Base-by-base conservation (phyloP, 1,140 invertebrate species). In the Hydropsyche tenuis region DNA sequence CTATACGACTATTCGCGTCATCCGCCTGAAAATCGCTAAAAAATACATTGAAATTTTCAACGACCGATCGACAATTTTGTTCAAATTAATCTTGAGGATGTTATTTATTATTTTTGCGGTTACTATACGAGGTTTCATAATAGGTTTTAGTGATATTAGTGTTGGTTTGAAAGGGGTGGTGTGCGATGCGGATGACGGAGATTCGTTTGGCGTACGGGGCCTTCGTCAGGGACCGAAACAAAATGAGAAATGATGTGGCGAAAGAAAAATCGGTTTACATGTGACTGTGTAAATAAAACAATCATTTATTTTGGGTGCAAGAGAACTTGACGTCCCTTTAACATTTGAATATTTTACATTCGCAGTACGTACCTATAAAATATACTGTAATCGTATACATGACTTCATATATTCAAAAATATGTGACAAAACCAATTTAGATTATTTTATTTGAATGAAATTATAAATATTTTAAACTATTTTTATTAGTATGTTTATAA, bases 201-300 rank as follows among this genome's bases (percentile, higher is more conserved):
- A 46, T 62, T 70, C 37, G 12, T 25, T 43, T 9, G 22, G 14
- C 23, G 2, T 25, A 42, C 23, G 14, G 69, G 20, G 20, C 48
- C 69, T 60, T 43, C 23, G 48, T 62, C 69, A 70, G 53, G 45
- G 70, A 5, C 69, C 43, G 69, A 45, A 45, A 25, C 64, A 45
- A 77, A 77, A 77, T 77, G 75, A 77, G 75, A 77, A 77, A 77
- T 72, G 75, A 77, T 77, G 73, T 74, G 73, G 73, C 65, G 75
- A 77, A 77, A 77, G 75, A 77, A 77, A 77, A 77, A 77, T 77
- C 75, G 75, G 75, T 72, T 72, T 51, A 48, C 64, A 73, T 69
- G 66, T 65, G 66, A 66, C 70, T 69, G 73, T 77, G 75, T 77
- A 77, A 77, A 77, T 77, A 77, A 66, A 72, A 76, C 75, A 72